Evolutionary conservation across 1,140 invertebrate genomes (phyloP), one percentile per base, ranked within the genome.

Genomic region (Drosophila insularis): DNA sequence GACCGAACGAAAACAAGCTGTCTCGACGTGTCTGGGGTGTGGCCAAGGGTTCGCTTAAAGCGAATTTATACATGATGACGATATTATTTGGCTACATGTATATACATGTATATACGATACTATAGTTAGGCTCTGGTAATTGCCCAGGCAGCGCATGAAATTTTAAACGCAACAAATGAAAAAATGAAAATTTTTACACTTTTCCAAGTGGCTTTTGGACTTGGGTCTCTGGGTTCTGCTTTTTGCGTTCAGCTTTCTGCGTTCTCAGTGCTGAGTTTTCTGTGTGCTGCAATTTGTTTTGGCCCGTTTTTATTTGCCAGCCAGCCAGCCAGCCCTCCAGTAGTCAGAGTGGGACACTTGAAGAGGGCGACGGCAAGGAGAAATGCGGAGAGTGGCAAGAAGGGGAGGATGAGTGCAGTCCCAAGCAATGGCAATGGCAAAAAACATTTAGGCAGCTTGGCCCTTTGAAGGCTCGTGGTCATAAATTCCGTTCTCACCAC

Each of bases 401-500:
- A 19, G 13, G 17, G 7, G 8, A 13, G 59, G 19, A 2, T 10
- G 37, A 39, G 13, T 43, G n/a, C 31, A 13, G 56, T 50, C 8
- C 43, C 19, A 8, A 50, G 43, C 43, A 50, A 50, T 21, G 43
- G 43, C 43, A 17, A 19, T 17, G 14, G 14, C 10, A 23, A 32
- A 69, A 87, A 86, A 81, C 82, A 87, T 87, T 87, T 89, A 87
- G 84, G 74, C 77, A 82, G 72, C 69, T 73, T 78, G 82, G 82
- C 74, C 82, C 89, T 90, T 84, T 78, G 82, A 77, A 87, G 80
- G 89, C 84, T 86, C 81, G 74, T 81, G 89, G 89, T 90, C 74
- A 90, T 90, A 90, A 90, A 90, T 90, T 90, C 89, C 89, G 70
- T 87, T 90, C 87, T 84, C 87, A 87, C 87, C 87, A 90, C 87